Evolutionary conservation across 2,797 vertebrate genomes (phyloP).

Genomic region (Parauchenoglanis ngamensis): DNA sequence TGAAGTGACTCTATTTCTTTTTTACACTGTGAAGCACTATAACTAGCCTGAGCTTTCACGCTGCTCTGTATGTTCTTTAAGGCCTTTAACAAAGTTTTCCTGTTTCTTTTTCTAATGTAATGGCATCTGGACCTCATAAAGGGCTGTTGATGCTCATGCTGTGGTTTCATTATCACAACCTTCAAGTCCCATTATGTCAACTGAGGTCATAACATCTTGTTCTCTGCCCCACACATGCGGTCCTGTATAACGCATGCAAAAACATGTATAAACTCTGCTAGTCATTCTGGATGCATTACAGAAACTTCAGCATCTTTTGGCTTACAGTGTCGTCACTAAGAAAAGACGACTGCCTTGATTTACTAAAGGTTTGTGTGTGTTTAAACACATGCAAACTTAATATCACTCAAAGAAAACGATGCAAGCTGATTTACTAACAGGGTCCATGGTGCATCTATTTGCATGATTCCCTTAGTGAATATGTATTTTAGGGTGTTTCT

Average conservation of each 20-base stretch:
- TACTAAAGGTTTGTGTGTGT: background rate
- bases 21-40: background rate
- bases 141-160: slow-evolving; percentile 21
- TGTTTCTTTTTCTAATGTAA: slow-evolving; percentile 32
- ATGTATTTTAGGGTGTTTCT: background rate
- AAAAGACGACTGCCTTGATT: background rate
- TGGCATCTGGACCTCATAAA: slow-evolving; percentile 52
- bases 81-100: slow-evolving; percentile 13
- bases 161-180: slow-evolving; percentile 40
- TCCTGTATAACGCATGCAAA: background rate
- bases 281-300: background rate
- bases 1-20: background rate
- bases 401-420: background rate
- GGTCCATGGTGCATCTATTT: background rate
- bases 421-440: background rate
- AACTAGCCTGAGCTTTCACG: background rate
- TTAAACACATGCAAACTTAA: background rate
- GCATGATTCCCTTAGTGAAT: background rate
- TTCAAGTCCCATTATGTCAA: slow-evolving; percentile 42
- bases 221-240: background rate
- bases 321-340: background rate
- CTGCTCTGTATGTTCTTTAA: slow-evolving; percentile 29
- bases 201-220: slow-evolving; percentile 39
- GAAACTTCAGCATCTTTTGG: background rate
- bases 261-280: background rate